phyloP scores from a whole-genome alignment of 2,113 vertebrate species.

The Hippocampus mohnikei region DNA sequence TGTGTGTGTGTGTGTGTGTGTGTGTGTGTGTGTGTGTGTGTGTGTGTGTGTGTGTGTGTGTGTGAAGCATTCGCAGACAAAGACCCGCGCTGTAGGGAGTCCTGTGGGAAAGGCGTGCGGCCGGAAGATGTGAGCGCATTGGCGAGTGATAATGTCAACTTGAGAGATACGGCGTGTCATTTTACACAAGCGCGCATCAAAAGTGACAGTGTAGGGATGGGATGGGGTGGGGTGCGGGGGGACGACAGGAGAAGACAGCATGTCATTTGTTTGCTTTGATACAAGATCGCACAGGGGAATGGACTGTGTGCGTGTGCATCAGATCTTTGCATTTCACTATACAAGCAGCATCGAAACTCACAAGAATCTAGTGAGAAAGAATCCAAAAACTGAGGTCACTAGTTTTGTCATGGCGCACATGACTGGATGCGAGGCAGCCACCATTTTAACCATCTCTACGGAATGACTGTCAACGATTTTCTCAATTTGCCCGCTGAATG shows the following conservation, averaged over 20 bases:
- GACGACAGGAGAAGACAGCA: conserved; percentile 59
- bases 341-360: conserved; percentile 28
- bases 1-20: too few species aligned
- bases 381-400: not conserved
- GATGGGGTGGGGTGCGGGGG: conserved; percentile 4
- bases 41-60: conserved; percentile 16
- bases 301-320: conserved; percentile 28
- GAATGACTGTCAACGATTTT: too few species aligned
- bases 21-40: conserved; percentile 7
- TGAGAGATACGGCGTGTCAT: conserved; percentile 78
- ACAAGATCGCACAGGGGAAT: conserved; percentile 72
- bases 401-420: too few species aligned
- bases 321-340: conserved; percentile 4
- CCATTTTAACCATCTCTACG: not conserved
- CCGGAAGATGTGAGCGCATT: conserved; percentile 73
- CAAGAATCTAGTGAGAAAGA: not conserved
- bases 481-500: too few species aligned
- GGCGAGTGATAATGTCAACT: conserved; percentile 80
- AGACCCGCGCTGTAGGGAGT: conserved; percentile 72
- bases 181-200: conserved; percentile 75
- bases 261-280: conserved; percentile 83
- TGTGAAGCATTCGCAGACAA: conserved; percentile 69
- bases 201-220: conserved; percentile 54
- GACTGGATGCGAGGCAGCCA: not conserved
- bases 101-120: conserved; percentile 75